Conservation (phyloP, 2,113 vertebrate species). For the Gasterosteus nipponicus region DNA sequence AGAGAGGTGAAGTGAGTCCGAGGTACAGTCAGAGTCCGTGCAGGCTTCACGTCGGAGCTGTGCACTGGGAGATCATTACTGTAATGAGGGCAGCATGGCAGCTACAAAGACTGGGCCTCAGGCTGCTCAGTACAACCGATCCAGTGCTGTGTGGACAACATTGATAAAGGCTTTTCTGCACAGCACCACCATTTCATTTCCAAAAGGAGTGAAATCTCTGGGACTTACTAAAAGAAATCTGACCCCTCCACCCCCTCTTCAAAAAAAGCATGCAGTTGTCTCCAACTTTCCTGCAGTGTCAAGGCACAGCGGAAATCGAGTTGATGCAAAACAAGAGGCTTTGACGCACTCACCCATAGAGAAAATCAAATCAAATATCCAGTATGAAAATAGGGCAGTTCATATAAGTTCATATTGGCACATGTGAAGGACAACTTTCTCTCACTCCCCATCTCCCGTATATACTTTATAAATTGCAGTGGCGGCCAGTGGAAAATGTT, state of each 20-base stretch:
- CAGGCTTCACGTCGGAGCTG: constrained; percentile 61
- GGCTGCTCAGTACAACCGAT: constrained; percentile 56
- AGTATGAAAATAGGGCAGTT: constrained; percentile 40
- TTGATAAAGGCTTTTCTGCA: constrained; percentile 61
- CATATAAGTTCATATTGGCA: constrained; percentile 28
- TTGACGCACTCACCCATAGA: constrained; percentile 44
- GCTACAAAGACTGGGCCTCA: constrained; percentile 57
- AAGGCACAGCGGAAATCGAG: constrained; percentile 26
- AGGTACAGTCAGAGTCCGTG: constrained; percentile 43
- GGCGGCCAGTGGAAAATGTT: too few relatives aligned
- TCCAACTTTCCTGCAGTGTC: constrained; percentile 39
- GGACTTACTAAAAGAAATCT: constrained; percentile 61
- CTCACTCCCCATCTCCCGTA: not conserved
- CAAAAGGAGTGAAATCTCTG: constrained; percentile 46
- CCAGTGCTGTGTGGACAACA: constrained; percentile 53
- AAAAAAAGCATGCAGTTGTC: constrained; percentile 17
- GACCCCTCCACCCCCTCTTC: constrained; percentile 18
- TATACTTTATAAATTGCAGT: too few relatives aligned
- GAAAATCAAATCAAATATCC: constrained; percentile 49
- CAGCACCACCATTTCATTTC: constrained; percentile 28
- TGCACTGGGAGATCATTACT: constrained; percentile 74
- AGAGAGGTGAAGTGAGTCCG: constrained; percentile 16
- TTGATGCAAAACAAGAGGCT: constrained; percentile 37
- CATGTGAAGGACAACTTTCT: constrained; percentile 1
- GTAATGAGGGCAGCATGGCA: constrained; percentile 73